Conservation (phyloP, 2,113 vertebrate genomes). For the Semicossyphus pulcher region DNA sequence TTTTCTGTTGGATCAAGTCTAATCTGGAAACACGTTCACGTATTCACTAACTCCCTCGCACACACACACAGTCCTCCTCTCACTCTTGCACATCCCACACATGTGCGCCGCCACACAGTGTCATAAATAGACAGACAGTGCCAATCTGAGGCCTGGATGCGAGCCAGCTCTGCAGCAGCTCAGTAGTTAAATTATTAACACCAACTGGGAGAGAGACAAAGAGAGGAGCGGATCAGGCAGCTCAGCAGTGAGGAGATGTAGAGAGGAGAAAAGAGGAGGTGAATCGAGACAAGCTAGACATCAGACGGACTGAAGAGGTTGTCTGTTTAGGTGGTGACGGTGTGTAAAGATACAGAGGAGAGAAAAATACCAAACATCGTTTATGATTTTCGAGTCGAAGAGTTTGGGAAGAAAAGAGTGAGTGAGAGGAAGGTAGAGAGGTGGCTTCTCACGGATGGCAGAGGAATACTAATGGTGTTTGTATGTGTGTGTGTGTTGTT, state of each 20-base stretch:
- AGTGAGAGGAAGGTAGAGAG: constrained; percentile 47
- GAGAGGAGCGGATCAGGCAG: constrained; percentile 67
- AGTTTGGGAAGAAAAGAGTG: constrained; percentile 31
- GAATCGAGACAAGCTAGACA: constrained; percentile 53
- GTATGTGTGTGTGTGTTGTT: constrained; percentile 40
- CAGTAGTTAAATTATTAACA: constrained; percentile 85
- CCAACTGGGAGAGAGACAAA: constrained; percentile 79
- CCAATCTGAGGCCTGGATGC: constrained; percentile 79
- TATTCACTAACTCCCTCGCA: constrained; percentile 20
- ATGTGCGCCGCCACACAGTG: constrained; percentile 75
- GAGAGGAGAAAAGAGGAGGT: constrained; percentile 69
- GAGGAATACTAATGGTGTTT: constrained; percentile 69
- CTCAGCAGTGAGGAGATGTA: constrained; percentile 61
- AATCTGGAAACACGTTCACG: constrained; percentile 47
- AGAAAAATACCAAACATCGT: too few species aligned
- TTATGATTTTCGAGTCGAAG: too few species aligned
- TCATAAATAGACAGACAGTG: constrained; percentile 81
- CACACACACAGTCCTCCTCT: constrained; percentile 44
- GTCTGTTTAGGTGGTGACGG: constrained; percentile 8
- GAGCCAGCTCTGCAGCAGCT: constrained; percentile 82
- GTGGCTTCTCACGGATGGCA: constrained; percentile 60
- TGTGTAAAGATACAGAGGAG: background rate
- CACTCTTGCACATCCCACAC: constrained; percentile 77
- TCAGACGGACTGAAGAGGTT: constrained; percentile 39
- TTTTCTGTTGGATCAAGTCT: constrained; percentile 60